Conservation (phyloP, 2,888 invertebrate species). For the Epinotia bilunana region DNA sequence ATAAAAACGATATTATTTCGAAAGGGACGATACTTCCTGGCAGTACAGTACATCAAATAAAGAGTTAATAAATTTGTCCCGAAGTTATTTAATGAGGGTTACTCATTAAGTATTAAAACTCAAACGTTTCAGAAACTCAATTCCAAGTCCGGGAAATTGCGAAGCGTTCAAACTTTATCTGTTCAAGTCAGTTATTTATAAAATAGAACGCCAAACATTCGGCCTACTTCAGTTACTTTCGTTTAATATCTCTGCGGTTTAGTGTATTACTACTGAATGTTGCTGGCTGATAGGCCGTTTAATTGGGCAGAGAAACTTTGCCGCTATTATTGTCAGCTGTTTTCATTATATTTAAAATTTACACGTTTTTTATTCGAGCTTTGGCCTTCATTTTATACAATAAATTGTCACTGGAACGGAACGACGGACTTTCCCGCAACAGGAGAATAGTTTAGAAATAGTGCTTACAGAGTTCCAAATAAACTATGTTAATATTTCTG, state of each 20-base stretch:
- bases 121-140: conserved; percentile 58
- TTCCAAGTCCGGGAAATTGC: conserved; percentile 55
- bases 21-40: conserved; percentile 30
- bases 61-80: conserved; percentile 55
- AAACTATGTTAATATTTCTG: too few species aligned
- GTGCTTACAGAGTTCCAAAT: too few species aligned
- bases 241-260: conserved; percentile 11
- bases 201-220: conserved; percentile 30
- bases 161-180: conserved; percentile 49
- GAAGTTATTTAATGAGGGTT: conserved; percentile 58
- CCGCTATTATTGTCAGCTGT: neutral
- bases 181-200: conserved; percentile 40
- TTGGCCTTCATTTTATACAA: too few species aligned
- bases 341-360: too few species aligned
- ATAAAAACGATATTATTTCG: conserved; percentile 30
- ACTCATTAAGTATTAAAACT: conserved; percentile 63
- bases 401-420: too few species aligned
- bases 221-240: conserved; percentile 11
- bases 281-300: neutral
- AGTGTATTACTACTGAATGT: neutral
- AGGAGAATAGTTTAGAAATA: too few species aligned
- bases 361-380: too few species aligned
- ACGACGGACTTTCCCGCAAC: too few species aligned
- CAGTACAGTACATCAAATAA: conserved; percentile 49
- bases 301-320: neutral